Evolutionary conservation across 2,888 invertebrate species (phyloP), one percentile per base, ranked within the genome.

Genomic region (Drosophila multiciliata): DNA sequence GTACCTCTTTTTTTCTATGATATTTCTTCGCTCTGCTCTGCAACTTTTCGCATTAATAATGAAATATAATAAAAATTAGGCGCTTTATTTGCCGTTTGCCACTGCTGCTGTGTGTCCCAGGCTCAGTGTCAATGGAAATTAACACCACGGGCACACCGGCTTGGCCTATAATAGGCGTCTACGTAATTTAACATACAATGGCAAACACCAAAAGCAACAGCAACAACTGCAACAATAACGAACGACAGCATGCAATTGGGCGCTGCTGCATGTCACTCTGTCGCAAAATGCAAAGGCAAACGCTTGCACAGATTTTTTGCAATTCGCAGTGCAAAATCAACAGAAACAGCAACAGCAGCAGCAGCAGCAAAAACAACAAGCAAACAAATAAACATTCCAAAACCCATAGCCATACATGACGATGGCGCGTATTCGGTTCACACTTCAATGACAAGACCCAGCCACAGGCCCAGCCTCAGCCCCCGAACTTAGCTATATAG

Each of bases 51-150:
- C 45, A 52, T 75, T 86, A 73, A 88, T 81, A 80, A 80, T 80
- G 70, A 83, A 78, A 80, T 83, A 86, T 72, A 83, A 86, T 72
- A 83, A 76, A 74, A 80, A 72, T 80, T 78, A 67, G 50, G 53
- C 53, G 64, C 76, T 68, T 60, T 75, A 63, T 42, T 61, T 68
- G 61, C 69, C 26, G 60, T 29, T 38, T 55, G 64, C 78, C 32
- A 55, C 52, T 68, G 60, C 20, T 26, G 54, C 48, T 38, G 38
- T 35, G 26, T 67, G 68, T 48, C 53, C 38, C 57, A 67, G 64
- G 70, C 64, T 73, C 88, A 90, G 87, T 88, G 87, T 88, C 90
- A 87, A 80, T 90, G 87, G 76, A 90, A 88, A 87, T 90, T 83
- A 86, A 88, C 89, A 88, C 88, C 86, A 75, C 70, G 45, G 71